Conservation (phyloP, 2,888 invertebrate genomes). For the Gnatocerus cornutus region DNA sequence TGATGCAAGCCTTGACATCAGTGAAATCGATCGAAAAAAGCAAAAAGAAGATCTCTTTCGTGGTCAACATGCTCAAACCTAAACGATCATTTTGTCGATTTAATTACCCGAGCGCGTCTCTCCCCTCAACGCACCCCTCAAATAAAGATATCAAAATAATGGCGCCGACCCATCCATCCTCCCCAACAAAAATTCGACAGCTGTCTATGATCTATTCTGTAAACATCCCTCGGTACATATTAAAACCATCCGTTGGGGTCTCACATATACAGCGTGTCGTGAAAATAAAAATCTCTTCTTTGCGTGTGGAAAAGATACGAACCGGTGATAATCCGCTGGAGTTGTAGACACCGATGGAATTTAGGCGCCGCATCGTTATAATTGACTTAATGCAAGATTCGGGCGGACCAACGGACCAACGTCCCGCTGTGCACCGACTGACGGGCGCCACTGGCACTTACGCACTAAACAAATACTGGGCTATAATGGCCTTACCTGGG, state of each 20-base stretch:
- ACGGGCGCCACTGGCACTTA: constrained; percentile 67
- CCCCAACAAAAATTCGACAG: constrained; percentile 47
- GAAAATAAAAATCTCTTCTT: neutral
- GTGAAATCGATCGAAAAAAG: too few relatives aligned
- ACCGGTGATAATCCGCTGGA: neutral
- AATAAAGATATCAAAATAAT: constrained; percentile 60
- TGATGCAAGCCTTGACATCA: too few relatives aligned
- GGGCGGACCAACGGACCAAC: constrained; percentile 46
- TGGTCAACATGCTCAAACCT: too few relatives aligned
- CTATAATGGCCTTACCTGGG: constrained; percentile 63
- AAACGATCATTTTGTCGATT: neutral
- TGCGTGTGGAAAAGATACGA: neutral
- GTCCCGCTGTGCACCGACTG: constrained; percentile 64
- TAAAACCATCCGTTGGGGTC: constrained; percentile 15
- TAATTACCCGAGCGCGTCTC: neutral
- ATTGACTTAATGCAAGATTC: constrained; percentile 49
- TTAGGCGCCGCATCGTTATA: constrained; percentile 48
- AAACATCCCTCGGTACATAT: constrained; percentile 44
- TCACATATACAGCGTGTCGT: constrained; percentile 11
- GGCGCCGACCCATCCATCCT: constrained; percentile 52
- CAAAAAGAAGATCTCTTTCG: too few relatives aligned
- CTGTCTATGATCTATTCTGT: constrained; percentile 51
- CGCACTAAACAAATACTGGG: constrained; percentile 65
- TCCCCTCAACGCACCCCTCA: constrained; percentile 17
- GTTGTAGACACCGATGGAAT: constrained; percentile 31